Evolutionary conservation across 2,113 vertebrate genomes (phyloP).

Genomic region (Ammospiza caudacuta): DNA sequence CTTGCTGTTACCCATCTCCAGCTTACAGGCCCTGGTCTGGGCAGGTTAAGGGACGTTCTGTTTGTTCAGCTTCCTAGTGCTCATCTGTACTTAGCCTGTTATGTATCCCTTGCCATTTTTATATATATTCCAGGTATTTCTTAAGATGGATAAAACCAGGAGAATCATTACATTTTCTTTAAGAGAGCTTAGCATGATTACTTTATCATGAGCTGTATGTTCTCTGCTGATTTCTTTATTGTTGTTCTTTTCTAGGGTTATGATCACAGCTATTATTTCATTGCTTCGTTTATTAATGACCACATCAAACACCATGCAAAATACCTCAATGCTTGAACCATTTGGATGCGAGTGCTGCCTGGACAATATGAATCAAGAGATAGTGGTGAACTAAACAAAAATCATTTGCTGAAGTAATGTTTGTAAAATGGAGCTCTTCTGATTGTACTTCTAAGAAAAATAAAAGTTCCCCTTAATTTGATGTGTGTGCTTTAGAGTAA

Average conservation of each 20-base stretch:
- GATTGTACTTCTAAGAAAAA: conserved; percentile 8
- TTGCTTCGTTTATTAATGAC: conserved; percentile 90
- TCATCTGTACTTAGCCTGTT: neutral
- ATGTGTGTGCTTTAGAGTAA: conserved; percentile 23
- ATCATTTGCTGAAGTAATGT: neutral
- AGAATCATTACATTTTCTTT: neutral
- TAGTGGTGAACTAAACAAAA: neutral
- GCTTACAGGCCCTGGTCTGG: neutral
- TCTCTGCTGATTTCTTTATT: neutral
- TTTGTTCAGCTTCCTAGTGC: neutral
- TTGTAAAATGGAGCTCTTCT: neutral
- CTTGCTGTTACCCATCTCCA: neutral
- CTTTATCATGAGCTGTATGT: neutral
- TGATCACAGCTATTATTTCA: conserved; percentile 97
- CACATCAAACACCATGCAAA: conserved; percentile 97
- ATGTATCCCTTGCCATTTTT: neutral
- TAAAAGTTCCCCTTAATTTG: conserved; percentile 18
- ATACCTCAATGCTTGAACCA: conserved; percentile 85
- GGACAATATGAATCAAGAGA: neutral
- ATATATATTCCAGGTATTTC: neutral
- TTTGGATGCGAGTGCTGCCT: neutral
- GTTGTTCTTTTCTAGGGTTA: conserved; percentile 83
- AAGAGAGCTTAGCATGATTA: neutral
- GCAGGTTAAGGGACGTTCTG: neutral
- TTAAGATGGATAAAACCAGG: neutral